Evolutionary conservation across 2,113 vertebrate species (phyloP).

Genomic region (Pycnonotus jocosus): DNA sequence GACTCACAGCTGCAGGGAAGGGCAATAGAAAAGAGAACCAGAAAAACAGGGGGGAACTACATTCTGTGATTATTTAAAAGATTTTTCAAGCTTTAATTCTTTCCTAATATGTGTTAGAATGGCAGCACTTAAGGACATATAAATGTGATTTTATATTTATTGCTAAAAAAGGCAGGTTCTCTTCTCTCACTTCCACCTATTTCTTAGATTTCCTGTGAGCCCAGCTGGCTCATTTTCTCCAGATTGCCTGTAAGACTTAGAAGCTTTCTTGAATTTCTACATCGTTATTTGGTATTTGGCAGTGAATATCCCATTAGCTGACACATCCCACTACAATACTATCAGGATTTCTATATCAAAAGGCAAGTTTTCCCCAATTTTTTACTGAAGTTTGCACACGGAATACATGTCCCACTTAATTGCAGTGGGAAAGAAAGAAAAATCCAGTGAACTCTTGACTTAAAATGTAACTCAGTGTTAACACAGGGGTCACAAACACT

Average conservation of each 20-base stretch:
- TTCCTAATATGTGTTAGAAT: not conserved
- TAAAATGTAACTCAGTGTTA: constrained; percentile 3
- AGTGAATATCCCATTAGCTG: not conserved
- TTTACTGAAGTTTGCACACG: not conserved
- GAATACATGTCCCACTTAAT: not conserved
- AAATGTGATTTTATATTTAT: not conserved
- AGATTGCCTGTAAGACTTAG: not conserved
- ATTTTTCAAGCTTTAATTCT: not conserved
- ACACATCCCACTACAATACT: not conserved
- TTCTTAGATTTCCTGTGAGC: not conserved
- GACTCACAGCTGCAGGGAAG: not conserved
- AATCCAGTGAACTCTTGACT: not conserved
- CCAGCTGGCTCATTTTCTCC: not conserved
- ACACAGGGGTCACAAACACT: not conserved
- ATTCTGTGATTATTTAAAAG: not conserved
- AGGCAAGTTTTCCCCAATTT: not conserved
- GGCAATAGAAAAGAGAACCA: not conserved
- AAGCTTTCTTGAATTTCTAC: not conserved
- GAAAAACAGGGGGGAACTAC: not conserved
- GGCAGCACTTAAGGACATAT: not conserved
- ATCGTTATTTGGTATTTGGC: not conserved
- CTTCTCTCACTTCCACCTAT: not conserved
- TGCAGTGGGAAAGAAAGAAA: constrained; percentile 14
- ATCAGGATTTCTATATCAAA: not conserved
- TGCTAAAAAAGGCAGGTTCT: not conserved